Percentiles rank a stretch among this genome's conserved stretches.
Evolutionary conservation across 1,140 invertebrate species (phyloP).

Genomic region (Telenomus remus): DNA sequence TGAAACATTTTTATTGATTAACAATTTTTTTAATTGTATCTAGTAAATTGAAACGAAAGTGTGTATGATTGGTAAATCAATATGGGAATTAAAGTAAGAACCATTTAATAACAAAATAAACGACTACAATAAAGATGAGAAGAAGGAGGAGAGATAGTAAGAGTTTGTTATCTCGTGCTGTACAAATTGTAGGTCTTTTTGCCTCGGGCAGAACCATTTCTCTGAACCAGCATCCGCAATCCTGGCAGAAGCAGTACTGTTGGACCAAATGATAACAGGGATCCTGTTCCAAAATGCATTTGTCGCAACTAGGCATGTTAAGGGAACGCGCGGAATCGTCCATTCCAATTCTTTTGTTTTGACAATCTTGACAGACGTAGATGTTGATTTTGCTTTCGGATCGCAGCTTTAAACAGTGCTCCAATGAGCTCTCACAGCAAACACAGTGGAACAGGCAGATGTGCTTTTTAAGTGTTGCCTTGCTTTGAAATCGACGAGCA

Average conservation of each 20-base stretch:
- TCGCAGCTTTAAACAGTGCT: background rate
- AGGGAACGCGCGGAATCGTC: background rate
- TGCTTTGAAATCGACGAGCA: background rate
- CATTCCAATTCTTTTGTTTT: background rate
- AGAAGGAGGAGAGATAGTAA: too few relatives aligned
- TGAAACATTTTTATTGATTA: too few relatives aligned
- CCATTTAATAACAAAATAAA: too few relatives aligned
- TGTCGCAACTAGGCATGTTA: background rate
- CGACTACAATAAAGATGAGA: too few relatives aligned
- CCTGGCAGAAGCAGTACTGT: conserved; percentile 2
- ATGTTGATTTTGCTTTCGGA: background rate
- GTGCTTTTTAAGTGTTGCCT: background rate
- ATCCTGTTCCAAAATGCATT: conserved; percentile 2
- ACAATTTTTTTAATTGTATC: too few relatives aligned
- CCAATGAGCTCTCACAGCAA: background rate
- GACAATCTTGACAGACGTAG: conserved; percentile 1
- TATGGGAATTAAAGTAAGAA: too few relatives aligned
- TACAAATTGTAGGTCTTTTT: background rate
- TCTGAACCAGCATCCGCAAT: conserved; percentile 1
- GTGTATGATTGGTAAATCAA: too few relatives aligned
- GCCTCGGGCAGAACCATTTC: background rate
- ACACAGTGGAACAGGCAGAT: background rate
- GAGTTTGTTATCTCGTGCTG: too few relatives aligned
- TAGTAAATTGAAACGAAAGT: too few relatives aligned
- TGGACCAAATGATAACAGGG: conserved; percentile 7